Percentiles rank a stretch among this genome's conserved stretches.
Conservation (phyloP, 2,888 invertebrate genomes). For the Drosophila borborema region DNA sequence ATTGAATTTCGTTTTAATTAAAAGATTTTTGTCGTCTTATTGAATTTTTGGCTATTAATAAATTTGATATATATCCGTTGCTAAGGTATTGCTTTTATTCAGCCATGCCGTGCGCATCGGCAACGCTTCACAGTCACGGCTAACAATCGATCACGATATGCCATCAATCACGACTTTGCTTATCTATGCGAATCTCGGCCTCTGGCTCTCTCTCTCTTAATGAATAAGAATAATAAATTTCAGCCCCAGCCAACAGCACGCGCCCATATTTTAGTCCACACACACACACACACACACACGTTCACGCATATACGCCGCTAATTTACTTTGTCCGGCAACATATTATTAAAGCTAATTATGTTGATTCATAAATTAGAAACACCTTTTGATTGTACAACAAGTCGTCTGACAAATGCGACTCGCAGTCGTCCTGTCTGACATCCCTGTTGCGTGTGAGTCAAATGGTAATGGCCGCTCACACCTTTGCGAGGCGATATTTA, state of each 20-base stretch:
- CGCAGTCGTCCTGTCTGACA: neutral
- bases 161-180: constrained; percentile 29
- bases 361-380: constrained; percentile 75
- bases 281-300: neutral
- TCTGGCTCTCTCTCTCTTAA: constrained; percentile 27
- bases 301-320: constrained; percentile 41
- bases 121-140: neutral
- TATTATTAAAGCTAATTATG: constrained; percentile 71
- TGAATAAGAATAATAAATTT: constrained; percentile 48
- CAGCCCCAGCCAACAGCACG: constrained; percentile 6
- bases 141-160: constrained; percentile 16
- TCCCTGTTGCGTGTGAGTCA: constrained; percentile 34
- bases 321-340: constrained; percentile 36
- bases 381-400: constrained; percentile 67
- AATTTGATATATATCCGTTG: constrained; percentile 1
- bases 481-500: constrained; percentile 1
- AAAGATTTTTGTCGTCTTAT: constrained; percentile 21
- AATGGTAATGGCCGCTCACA: constrained; percentile 41
- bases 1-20: constrained; percentile 22
- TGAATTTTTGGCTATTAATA: constrained; percentile 4
- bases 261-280: neutral
- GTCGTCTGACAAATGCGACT: constrained; percentile 55
- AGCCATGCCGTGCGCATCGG: neutral
- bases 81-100: neutral
- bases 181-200: constrained; percentile 4